These are phyloP conservation scores for Madoqua kirkii DNA, from an alignment of 2,113 vertebrate genomes.

Conservation along the genomic window DNA sequence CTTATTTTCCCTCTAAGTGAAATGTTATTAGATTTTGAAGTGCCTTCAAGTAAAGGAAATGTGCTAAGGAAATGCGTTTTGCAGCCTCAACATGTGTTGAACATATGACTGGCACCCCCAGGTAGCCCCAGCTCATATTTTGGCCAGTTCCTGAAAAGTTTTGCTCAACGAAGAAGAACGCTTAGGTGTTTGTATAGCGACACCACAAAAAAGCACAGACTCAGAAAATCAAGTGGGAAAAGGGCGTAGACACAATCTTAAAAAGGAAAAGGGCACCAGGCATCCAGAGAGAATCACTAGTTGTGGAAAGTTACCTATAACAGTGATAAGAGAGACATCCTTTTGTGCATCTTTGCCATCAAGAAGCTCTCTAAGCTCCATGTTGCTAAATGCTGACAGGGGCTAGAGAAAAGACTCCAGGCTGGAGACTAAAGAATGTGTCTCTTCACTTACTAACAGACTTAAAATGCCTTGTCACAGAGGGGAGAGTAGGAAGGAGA, in stretches of 20 bases:
- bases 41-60: constrained; percentile 27
- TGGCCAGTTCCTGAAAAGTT: neutral
- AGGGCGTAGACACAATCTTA: neutral
- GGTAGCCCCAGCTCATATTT: neutral
- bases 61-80: constrained; percentile 36
- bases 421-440: neutral
- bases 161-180: neutral
- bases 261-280: neutral
- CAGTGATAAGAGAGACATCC: neutral
- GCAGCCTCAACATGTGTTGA: neutral
- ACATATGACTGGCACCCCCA: neutral
- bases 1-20: constrained; percentile 11
- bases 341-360: neutral
- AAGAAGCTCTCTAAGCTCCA: neutral
- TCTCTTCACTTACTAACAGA: neutral
- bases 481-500: neutral
- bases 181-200: neutral
- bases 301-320: fast-evolving
- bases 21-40: constrained; percentile 44
- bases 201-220: neutral
- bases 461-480: neutral
- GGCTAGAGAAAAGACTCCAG: neutral
- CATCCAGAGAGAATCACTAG: neutral
- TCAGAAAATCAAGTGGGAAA: neutral
- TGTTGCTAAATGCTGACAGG: neutral